Evolutionary conservation across 2,888 invertebrate genomes (phyloP).

Genomic region (Plagodis pulveraria): DNA sequence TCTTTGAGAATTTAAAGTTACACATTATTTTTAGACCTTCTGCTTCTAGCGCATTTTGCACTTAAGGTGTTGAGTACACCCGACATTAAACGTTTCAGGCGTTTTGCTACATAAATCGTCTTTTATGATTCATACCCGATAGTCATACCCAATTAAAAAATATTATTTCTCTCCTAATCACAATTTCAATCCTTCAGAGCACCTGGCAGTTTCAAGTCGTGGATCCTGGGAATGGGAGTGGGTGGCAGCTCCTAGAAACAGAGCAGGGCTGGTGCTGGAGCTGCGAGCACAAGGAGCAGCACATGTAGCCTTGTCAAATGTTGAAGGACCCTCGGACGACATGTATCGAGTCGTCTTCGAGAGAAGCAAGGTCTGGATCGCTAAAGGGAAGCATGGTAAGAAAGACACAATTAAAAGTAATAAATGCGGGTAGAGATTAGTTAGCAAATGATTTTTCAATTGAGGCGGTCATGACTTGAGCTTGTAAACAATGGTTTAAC

Average conservation of each 20-base stretch:
- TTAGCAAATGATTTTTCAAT: too few relatives aligned
- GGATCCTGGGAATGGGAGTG: conserved; percentile 88
- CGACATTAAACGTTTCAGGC: too few relatives aligned
- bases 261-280: conserved; percentile 86
- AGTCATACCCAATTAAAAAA: too few relatives aligned
- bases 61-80: too few relatives aligned
- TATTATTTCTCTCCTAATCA: not conserved
- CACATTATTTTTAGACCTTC: too few relatives aligned
- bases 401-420: conserved; percentile 3
- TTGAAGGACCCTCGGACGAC: conserved; percentile 82
- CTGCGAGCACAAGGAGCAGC: conserved; percentile 83
- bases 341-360: conserved; percentile 88
- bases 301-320: conserved; percentile 85
- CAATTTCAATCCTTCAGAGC: conserved; percentile 71
- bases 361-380: conserved; percentile 86
- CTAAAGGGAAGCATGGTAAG: conserved; percentile 87
- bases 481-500: too few relatives aligned
- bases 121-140: too few relatives aligned
- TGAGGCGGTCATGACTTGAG: too few relatives aligned
- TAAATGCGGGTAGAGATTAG: not conserved
- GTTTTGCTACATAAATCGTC: too few relatives aligned
- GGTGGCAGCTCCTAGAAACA: conserved; percentile 86
- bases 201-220: conserved; percentile 86
- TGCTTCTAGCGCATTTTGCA: too few relatives aligned
- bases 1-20: too few relatives aligned